Conservation (phyloP, 2,797 vertebrate species). For the Ceyx erithaca region DNA sequence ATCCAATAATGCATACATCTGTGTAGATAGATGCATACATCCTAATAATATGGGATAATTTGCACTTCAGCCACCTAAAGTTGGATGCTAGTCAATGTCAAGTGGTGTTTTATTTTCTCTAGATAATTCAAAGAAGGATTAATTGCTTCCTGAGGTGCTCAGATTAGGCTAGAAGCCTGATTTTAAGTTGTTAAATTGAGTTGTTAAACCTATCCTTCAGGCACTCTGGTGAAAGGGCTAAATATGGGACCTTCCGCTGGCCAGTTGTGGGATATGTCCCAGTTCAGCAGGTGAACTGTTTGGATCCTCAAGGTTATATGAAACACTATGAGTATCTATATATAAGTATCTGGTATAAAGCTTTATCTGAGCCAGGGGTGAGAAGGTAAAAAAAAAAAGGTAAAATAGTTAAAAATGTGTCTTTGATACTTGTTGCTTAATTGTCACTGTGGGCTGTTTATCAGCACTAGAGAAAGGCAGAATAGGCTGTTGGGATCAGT, state of each 20-base stretch:
- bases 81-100: background rate
- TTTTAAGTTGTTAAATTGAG: background rate
- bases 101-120: background rate
- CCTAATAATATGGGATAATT: background rate
- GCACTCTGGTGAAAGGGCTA: background rate
- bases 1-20: background rate
- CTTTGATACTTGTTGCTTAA: background rate
- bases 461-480: background rate
- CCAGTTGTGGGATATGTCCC: background rate
- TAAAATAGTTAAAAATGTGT: background rate
- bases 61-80: background rate
- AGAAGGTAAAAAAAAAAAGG: background rate
- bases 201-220: background rate
- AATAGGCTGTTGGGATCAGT: constrained; percentile 7
- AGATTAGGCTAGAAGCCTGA: background rate
- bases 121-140: background rate
- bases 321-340: background rate
- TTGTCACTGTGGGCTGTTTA: background rate
- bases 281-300: background rate
- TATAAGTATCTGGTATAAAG: background rate
- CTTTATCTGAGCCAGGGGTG: background rate
- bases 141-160: background rate
- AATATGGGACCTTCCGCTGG: background rate
- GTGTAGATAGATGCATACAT: background rate
- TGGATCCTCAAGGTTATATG: background rate